Percentiles rank a stretch among this genome's conserved stretches.
phyloP scores from a whole-genome alignment of 1,140 invertebrate species.

The Pseudobourletiella spinata region DNA sequence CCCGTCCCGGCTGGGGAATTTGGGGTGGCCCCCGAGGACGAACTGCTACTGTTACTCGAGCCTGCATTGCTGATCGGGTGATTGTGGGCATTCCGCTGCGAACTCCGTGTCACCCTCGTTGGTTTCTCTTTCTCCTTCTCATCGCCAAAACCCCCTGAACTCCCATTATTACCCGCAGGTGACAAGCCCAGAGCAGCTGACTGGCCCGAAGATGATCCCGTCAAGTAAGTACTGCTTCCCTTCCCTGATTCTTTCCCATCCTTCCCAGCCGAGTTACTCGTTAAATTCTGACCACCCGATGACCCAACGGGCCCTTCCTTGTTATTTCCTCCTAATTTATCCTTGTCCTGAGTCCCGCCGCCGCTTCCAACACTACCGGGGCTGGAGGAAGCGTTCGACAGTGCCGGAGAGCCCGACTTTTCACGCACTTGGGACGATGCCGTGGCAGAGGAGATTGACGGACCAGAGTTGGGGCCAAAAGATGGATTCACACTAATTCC shows the following conservation, averaged over 20 bases:
- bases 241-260: no score
- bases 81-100: constrained; percentile 37
- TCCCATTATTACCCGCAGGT: constrained; percentile 52
- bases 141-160: background rate
- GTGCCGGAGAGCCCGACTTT: no score
- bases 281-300: no score
- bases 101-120: constrained; percentile 40
- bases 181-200: no score
- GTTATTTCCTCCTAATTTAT: background rate
- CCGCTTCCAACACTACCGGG: no score
- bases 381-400: no score
- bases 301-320: no score
- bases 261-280: background rate
- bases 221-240: background rate
- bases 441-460: no score
- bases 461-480: no score
- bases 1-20: constrained; percentile 18
- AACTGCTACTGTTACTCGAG: constrained; percentile 10
- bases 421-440: no score
- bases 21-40: constrained; percentile 39
- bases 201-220: constrained; percentile 4
- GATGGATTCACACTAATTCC: no score
- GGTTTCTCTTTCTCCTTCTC: constrained; percentile 29
- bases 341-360: no score
- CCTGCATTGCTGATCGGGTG: background rate